A percentile compares a stretch with the other conserved stretches of the same genome.
phyloP scores from a whole-genome alignment of 2,888 invertebrate species.

The Synergus gifuensis region DNA sequence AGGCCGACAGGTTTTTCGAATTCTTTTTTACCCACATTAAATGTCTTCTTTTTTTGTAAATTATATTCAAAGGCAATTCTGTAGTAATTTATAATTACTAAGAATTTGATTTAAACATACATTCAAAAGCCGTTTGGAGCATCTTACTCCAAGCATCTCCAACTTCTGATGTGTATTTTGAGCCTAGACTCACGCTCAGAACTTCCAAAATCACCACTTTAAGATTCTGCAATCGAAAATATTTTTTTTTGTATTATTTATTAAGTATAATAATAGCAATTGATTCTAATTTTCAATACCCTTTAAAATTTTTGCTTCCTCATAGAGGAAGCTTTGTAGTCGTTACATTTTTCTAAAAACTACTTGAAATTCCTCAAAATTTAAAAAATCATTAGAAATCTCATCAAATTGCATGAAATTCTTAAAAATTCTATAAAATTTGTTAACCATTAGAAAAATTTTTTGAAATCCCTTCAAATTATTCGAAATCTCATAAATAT shows the following conservation, averaged over 20 bases:
- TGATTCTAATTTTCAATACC: background rate
- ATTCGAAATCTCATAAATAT: no score
- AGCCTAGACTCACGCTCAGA: constrained; percentile 75
- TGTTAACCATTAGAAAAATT: no score
- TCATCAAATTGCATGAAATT: no score
- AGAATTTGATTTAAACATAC: constrained; percentile 65
- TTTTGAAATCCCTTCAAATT: no score
- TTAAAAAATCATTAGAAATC: no score
- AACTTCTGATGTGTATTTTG: constrained; percentile 74
- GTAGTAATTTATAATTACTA: constrained; percentile 55
- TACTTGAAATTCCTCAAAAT: no score
- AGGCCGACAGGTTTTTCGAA: constrained; percentile 15
- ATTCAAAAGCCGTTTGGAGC: constrained; percentile 71
- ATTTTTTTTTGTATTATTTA: background rate
- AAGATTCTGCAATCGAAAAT: constrained; percentile 74
- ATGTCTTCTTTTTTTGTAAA: background rate
- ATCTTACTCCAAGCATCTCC: constrained; percentile 78
- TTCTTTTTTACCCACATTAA: background rate
- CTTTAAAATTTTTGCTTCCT: no score
- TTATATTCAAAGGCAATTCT: background rate
- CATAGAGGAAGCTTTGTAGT: no score
- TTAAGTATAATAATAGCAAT: background rate
- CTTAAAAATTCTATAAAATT: no score
- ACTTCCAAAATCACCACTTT: constrained; percentile 75
- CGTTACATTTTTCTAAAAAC: no score